Evolutionary conservation across 1,140 invertebrate genomes (phyloP), one percentile per base, ranked within the genome.

Genomic region (Hetaerina americana): DNA sequence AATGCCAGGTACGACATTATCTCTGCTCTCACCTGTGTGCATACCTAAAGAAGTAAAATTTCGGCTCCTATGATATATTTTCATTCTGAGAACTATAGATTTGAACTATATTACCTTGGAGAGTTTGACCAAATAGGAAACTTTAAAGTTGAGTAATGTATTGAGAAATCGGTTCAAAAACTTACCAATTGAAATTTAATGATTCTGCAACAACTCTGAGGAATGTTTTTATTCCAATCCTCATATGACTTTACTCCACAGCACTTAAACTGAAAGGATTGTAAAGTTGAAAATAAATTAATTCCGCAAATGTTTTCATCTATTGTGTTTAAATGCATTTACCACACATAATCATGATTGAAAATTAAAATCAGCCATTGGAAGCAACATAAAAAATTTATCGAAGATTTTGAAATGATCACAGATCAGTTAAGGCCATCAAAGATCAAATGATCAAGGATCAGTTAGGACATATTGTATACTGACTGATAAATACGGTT

Each of bases 161-260:
- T n/a, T n/a, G n/a, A n/a, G n/a, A n/a, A n/a, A n/a, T n/a, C n/a
- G n/a, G n/a, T n/a, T n/a, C n/a, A n/a, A n/a, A n/a, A n/a, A n/a
- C n/a, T n/a, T n/a, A n/a, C n/a, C n/a, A n/a, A n/a, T n/a, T n/a
- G n/a, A n/a, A n/a, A n/a, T n/a, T n/a, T n/a, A n/a, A n/a, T n/a
- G n/a, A n/a, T 57, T 57, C 85, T 86, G 76, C 92, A 95, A 77
- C 93, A 95, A 66, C 91, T 92, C 68, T 87, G 82, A 0, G 93
- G 92, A 26, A 93, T 85, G 31, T 85, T 84, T 66, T 87, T 87
- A 40, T 76, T 73, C 92, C 92, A 95, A 78, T 94, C 90, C 69
- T 84, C 82, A 78, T 86, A 89, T 69, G 82, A 84, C 69, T 84
- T 85, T 0, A 95, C 89, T 22, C 93, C 93, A 77, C 93, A 95